phyloP scores from a whole-genome alignment of 2,797 vertebrate species.

The Acropternis orthonyx region DNA sequence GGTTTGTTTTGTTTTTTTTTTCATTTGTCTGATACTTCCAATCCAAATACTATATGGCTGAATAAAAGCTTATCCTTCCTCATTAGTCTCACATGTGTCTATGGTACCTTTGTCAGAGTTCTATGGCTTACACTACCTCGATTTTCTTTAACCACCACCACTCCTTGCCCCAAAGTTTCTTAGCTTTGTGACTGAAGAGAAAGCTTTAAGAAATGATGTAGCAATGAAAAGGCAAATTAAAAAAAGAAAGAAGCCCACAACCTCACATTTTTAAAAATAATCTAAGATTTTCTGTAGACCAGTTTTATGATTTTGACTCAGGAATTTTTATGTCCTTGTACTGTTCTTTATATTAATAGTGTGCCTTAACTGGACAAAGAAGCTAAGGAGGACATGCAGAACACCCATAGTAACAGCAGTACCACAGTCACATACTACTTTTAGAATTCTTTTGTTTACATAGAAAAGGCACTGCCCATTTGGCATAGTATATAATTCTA shows the following conservation, averaged over 20 bases:
- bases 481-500: not conserved
- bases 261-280: not conserved
- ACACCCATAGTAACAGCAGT: not conserved
- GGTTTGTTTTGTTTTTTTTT: accelerated
- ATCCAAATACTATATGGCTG: not conserved
- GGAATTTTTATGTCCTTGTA: not conserved
- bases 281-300: not conserved
- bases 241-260: not conserved
- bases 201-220: not conserved
- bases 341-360: not conserved
- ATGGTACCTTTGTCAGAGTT: not conserved
- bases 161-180: not conserved
- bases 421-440: not conserved
- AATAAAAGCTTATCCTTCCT: not conserved
- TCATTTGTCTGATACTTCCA: not conserved
- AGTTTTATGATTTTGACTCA: not conserved
- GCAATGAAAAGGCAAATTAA: not conserved
- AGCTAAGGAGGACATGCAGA: not conserved
- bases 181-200: not conserved
- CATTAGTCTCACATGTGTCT: not conserved
- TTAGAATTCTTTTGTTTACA: not conserved
- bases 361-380: not conserved
- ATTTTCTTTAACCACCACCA: not conserved
- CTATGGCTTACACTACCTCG: not conserved
- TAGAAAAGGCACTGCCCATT: not conserved